phyloP scores from a whole-genome alignment of 2,797 vertebrate genomes.

The Malacoraja senta region DNA sequence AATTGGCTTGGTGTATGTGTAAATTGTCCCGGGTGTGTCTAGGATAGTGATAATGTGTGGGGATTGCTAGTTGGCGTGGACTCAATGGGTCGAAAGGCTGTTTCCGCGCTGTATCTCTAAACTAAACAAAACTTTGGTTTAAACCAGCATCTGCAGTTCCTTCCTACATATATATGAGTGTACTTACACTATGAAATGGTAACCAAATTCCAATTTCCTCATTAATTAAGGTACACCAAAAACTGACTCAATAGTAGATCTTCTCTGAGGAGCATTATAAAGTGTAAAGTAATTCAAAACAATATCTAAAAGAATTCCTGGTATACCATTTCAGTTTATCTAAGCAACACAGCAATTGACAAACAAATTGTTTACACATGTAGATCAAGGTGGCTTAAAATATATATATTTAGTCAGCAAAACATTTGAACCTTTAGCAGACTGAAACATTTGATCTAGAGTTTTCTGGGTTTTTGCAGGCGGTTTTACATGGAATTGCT shows the following conservation, averaged over 20 bases:
- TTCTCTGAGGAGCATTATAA: background rate
- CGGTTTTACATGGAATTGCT: background rate
- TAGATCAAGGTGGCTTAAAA: background rate
- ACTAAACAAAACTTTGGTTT: too few relatives aligned
- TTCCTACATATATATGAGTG: background rate
- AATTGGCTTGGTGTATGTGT: too few relatives aligned
- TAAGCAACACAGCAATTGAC: background rate
- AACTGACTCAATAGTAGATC: background rate
- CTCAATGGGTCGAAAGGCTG: too few relatives aligned
- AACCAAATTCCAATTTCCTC: background rate
- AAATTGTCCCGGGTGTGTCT: too few relatives aligned
- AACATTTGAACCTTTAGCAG: background rate
- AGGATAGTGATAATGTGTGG: too few relatives aligned
- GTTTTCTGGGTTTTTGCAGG: background rate
- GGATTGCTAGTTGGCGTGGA: too few relatives aligned
- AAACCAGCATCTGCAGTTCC: too few relatives aligned
- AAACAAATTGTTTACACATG: background rate
- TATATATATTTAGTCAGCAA: background rate
- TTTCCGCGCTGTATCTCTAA: too few relatives aligned
- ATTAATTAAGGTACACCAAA: background rate
- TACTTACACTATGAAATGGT: background rate
- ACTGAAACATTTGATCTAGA: background rate
- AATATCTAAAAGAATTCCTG: background rate
- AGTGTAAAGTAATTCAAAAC: background rate
- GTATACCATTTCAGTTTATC: background rate